Percentiles rank a stretch among this genome's conserved stretches.
phyloP scores from a whole-genome alignment of 2,888 invertebrate species.

The Rhagonycha fulva region DNA sequence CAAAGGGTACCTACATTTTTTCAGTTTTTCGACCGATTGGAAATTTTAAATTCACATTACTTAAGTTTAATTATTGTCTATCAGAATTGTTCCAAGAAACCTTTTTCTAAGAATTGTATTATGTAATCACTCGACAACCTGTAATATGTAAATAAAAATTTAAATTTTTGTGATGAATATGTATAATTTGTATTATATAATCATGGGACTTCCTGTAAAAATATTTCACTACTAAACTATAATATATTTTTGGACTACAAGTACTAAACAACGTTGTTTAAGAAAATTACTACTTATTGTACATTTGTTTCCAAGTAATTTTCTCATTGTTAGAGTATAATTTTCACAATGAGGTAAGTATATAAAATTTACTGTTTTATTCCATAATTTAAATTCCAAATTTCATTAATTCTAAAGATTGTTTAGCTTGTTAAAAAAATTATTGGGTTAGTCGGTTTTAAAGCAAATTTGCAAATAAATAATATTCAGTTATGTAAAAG shows the following conservation, averaged over 20 bases:
- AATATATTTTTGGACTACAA: conserved; percentile 5
- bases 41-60: neutral
- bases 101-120: neutral
- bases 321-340: neutral
- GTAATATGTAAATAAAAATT: conserved; percentile 34
- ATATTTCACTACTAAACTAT: conserved; percentile 5
- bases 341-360: neutral
- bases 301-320: neutral
- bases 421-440: neutral
- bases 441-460: neutral
- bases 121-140: neutral
- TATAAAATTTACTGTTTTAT: neutral
- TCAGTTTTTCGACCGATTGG: neutral
- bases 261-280: neutral
- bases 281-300: neutral
- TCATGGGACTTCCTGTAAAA: conserved; percentile 43
- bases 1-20: no score
- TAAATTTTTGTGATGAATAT: conserved; percentile 38
- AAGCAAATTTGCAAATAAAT: neutral
- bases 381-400: neutral
- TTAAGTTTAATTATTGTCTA: conserved; percentile 5
- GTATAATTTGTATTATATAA: conserved; percentile 42
- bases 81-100: neutral
- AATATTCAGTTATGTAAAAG: neutral
- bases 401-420: neutral